Evolutionary conservation across 1,140 invertebrate species (phyloP).

Genomic region (Hylyphantes graminicola): DNA sequence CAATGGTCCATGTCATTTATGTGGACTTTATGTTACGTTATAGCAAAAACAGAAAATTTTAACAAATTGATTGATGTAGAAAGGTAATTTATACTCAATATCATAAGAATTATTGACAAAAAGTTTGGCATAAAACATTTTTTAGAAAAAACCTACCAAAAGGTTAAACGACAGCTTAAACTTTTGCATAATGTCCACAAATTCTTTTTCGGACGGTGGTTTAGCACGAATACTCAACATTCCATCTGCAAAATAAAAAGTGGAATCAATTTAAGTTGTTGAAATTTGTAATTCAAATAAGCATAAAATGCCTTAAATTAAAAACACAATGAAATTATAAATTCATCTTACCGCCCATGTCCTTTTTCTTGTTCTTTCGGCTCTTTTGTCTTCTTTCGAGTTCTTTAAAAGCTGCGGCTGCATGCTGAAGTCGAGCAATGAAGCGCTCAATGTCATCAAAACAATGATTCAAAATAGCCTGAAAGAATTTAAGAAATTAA

Average conservation of each 20-base stretch:
- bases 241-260: slow-evolving; percentile 75
- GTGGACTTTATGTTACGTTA: too few relatives aligned
- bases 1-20: too few relatives aligned
- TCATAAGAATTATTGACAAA: background rate
- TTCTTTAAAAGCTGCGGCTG: slow-evolving; percentile 92
- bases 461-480: slow-evolving; percentile 88
- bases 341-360: slow-evolving; percentile 73
- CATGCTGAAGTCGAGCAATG: slow-evolving; percentile 95
- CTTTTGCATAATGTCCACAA: slow-evolving; percentile 98
- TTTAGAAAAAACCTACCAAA: slow-evolving; percentile 76
- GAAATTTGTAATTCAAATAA: background rate
- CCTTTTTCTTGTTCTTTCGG: slow-evolving; percentile 79
- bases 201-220: slow-evolving; percentile 94
- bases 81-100: too few relatives aligned
- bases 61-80: background rate
- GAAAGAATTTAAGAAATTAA: background rate
- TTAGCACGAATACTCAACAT: slow-evolving; percentile 93
- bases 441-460: slow-evolving; percentile 99
- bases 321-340: background rate
- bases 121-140: too few relatives aligned
- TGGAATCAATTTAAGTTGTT: too few relatives aligned
- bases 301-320: background rate
- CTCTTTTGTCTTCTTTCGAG: slow-evolving; percentile 85
- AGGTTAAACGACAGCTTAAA: slow-evolving; percentile 99
- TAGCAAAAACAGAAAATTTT: background rate